Conservation (phyloP, 1,140 invertebrate species). For the Paraescarpia echinospica region DNA sequence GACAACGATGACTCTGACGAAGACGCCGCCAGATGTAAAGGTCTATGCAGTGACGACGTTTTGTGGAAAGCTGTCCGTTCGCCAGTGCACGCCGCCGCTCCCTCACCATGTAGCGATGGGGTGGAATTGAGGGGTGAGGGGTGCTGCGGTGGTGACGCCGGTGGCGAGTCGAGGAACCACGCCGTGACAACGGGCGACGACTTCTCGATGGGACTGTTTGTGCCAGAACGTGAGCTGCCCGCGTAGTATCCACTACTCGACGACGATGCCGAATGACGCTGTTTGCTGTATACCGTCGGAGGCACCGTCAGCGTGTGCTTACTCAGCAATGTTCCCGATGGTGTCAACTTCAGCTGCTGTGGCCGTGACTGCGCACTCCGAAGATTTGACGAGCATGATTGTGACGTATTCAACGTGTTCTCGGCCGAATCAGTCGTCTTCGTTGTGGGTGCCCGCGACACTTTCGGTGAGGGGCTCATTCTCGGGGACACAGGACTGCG, state of each 20-base stretch:
- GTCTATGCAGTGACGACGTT: constrained; percentile 23
- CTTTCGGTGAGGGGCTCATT: constrained; percentile 11
- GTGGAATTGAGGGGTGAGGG: not conserved
- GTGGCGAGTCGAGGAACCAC: constrained; percentile 19
- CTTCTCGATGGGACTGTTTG: not conserved
- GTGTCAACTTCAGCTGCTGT: not conserved
- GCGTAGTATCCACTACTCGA: constrained; percentile 16
- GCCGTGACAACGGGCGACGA: not conserved
- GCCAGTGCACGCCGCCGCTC: not conserved
- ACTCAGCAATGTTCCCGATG: not conserved
- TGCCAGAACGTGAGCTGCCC: constrained; percentile 14
- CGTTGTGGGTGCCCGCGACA: no score
- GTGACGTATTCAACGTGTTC: not conserved
- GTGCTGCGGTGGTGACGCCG: constrained; percentile 9
- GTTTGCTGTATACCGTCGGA: not conserved
- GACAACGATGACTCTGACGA: not conserved
- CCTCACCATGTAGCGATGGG: not conserved
- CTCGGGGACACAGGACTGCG: constrained; percentile 9
- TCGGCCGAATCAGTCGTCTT: constrained; percentile 6
- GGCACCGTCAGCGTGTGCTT: constrained; percentile 19
- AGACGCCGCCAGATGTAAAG: constrained; percentile 12
- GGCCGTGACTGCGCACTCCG: not conserved
- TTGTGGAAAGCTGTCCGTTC: constrained; percentile 9
- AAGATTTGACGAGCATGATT: not conserved
- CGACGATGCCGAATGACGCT: not conserved